Evolutionary conservation across 30 jellyfish, hydroid and myxozoan genomes (phyloP).

Genomic region (Hydractinia symbiolongicarpus): DNA sequence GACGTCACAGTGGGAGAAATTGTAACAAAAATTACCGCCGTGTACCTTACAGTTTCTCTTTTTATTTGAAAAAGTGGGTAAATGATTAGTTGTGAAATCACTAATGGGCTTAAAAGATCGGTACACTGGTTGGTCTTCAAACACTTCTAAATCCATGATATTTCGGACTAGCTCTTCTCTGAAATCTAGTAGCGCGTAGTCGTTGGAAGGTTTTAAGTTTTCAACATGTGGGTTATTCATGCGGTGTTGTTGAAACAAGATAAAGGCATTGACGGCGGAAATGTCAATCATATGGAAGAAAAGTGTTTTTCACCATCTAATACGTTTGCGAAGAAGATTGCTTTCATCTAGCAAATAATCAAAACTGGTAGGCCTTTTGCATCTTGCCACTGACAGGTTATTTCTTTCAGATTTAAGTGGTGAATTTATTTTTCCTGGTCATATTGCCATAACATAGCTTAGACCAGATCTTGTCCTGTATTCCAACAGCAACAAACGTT

Average conservation of each 20-base stretch:
- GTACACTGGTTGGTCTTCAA: not conserved
- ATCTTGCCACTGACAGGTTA: no score
- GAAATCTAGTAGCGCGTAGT: not conserved
- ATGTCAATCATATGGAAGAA: conserved; percentile 35
- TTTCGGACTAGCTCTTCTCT: not conserved
- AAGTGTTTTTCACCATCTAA: conserved; percentile 26
- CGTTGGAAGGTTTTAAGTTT: not conserved
- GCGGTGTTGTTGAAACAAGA: conserved; percentile 21
- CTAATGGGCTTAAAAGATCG: not conserved
- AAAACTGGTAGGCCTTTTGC: no score
- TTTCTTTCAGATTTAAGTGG: no score
- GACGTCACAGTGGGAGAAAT: no score
- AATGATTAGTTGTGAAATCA: not conserved
- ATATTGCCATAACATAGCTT: no score
- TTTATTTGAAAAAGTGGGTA: not conserved
- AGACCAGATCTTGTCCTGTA: no score
- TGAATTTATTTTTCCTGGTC: no score
- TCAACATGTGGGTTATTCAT: not conserved
- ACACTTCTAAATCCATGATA: not conserved
- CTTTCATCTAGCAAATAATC: no score
- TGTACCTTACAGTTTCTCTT: not conserved
- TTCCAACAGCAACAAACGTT: no score
- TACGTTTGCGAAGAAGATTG: conserved; percentile 20
- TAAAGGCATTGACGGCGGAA: conserved; percentile 22
- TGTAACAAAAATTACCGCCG: no score